Percentiles rank a stretch among this genome's conserved stretches.
phyloP scores from a whole-genome alignment of 2,113 vertebrate genomes.

The Gnathonemus echidnorhynchus region DNA sequence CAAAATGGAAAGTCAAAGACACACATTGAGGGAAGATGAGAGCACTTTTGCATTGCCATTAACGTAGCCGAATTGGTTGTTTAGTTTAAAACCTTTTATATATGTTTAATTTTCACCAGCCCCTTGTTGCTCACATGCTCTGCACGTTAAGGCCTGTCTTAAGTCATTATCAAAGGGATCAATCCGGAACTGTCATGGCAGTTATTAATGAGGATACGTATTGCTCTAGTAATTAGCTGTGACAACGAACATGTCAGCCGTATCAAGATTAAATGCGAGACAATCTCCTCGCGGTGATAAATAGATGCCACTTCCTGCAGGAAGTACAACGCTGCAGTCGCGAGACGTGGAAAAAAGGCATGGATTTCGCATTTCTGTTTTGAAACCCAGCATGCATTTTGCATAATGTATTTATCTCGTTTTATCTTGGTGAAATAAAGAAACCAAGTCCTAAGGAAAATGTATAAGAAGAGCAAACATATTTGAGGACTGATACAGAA shows the following conservation, averaged over 20 bases:
- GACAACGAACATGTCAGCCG: slow-evolving; percentile 49
- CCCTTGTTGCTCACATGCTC: neutral
- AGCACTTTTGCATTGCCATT: neutral
- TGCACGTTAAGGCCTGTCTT: slow-evolving; percentile 37
- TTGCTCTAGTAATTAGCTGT: slow-evolving; percentile 50
- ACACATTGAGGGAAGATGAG: neutral
- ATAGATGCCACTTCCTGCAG: slow-evolving; percentile 33
- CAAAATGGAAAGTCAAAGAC: neutral
- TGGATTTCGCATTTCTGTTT: neutral
- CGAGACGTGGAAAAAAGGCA: neutral
- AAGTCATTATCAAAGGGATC: slow-evolving; percentile 42
- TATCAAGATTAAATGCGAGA: slow-evolving; percentile 52
- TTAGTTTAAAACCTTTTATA: neutral
- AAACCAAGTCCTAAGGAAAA: neutral
- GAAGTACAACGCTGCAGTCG: slow-evolving; percentile 28
- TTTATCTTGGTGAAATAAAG: neutral
- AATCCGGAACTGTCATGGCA: slow-evolving; percentile 37
- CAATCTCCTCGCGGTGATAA: slow-evolving; percentile 40
- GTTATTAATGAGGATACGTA: slow-evolving; percentile 42
- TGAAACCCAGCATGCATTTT: neutral
- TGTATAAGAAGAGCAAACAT: neutral
- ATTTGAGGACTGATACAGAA: neutral
- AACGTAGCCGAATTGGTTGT: neutral
- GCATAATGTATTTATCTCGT: neutral
- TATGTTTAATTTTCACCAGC: neutral